Conservation (phyloP, 1,140 invertebrate genomes). For the Drosophila virilis region DNA sequence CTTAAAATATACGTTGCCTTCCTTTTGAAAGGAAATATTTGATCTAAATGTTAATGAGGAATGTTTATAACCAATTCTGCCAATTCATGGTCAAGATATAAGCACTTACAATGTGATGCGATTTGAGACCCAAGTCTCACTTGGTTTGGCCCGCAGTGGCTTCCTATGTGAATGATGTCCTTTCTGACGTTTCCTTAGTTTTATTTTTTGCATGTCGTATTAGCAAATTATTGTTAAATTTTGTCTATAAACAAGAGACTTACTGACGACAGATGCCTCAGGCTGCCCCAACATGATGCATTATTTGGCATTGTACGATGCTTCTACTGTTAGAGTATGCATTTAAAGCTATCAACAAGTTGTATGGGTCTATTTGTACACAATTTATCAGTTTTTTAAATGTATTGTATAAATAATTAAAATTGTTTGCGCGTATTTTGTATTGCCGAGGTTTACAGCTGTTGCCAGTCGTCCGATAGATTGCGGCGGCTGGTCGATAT, state of each 20-base stretch:
- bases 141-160: not conserved
- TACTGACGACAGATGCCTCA: not conserved
- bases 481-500: constrained; percentile 22
- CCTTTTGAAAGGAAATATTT: not conserved
- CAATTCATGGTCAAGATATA: not conserved
- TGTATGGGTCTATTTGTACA: not conserved
- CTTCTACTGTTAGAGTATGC: not conserved
- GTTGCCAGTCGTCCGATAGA: constrained; percentile 6
- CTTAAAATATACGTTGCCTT: not conserved
- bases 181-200: not conserved
- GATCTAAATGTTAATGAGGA: not conserved
- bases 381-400: not conserved
- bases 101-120: not conserved
- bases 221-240: not conserved
- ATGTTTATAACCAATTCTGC: not conserved
- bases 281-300: not conserved
- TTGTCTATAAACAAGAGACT: constrained; percentile 1
- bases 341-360: not conserved
- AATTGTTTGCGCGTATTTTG: constrained; percentile 27
- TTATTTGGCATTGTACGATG: not conserved
- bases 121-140: not conserved
- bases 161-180: not conserved
- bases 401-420: not conserved
- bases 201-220: not conserved
- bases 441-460: constrained; percentile 18